phyloP scores from a whole-genome alignment of 1,140 invertebrate genomes.

The Aphelinus atriplicis region DNA sequence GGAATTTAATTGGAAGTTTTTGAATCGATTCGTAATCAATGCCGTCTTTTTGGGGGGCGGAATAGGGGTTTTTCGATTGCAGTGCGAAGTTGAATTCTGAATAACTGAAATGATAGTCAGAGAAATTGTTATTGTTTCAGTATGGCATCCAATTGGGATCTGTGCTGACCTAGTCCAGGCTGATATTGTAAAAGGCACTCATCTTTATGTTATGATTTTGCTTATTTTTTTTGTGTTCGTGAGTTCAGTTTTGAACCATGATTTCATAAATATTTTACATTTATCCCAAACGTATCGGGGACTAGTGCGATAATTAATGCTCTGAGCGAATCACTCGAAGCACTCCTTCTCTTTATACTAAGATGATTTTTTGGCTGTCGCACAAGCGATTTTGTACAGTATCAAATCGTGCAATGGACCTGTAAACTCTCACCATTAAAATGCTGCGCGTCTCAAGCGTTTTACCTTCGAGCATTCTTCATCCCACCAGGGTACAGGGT shows the following conservation, averaged over 20 bases:
- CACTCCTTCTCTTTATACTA: not conserved
- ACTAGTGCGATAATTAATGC: not conserved
- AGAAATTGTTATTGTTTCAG: slow-evolving; percentile 8
- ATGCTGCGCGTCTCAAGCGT: not conserved
- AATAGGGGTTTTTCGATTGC: not conserved
- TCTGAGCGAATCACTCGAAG: not conserved
- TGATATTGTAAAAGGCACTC: slow-evolving; percentile 7
- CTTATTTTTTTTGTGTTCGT: not conserved
- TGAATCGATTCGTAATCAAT: not conserved
- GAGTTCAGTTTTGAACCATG: no score
- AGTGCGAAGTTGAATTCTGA: slow-evolving; percentile 7
- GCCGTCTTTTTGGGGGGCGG: no score
- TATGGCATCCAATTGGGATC: not conserved
- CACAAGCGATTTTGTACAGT: not conserved
- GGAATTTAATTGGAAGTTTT: slow-evolving; percentile 6
- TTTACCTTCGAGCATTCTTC: not conserved
- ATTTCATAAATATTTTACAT: no score
- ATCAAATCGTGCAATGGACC: not conserved
- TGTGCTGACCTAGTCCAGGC: not conserved
- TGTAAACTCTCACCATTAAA: not conserved
- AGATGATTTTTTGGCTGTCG: not conserved
- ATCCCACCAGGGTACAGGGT: slow-evolving; percentile 1
- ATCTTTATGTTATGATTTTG: not conserved
- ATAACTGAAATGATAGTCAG: not conserved
- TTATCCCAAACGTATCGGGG: not conserved